Percentiles rank a stretch among this genome's conserved stretches.
These are phyloP conservation scores for Diorhabda sublineata DNA, from an alignment of 1,140 invertebrate species.

Conservation along the genomic window DNA sequence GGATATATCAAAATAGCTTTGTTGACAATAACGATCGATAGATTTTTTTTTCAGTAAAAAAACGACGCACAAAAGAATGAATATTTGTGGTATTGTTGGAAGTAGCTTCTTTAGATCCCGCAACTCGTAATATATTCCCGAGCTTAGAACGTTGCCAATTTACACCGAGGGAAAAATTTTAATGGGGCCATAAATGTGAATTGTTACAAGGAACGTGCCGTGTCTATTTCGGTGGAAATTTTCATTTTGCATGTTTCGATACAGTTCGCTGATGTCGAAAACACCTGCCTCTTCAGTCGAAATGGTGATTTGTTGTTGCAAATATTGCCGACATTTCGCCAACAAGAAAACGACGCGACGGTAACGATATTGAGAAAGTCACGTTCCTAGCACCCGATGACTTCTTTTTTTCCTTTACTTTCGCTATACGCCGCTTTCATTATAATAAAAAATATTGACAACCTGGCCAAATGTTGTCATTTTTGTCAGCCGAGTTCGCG, in stretches of 20 bases:
- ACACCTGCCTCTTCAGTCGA: conserved; percentile 12
- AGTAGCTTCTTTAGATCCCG: not conserved
- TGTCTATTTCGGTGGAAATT: conserved; percentile 14
- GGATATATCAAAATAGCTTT: too few species aligned
- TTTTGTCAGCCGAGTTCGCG: conserved; percentile 1
- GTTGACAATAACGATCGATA: too few species aligned
- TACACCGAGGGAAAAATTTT: conserved; percentile 10
- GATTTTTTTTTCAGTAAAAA: too few species aligned
- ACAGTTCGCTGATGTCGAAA: conserved; percentile 13
- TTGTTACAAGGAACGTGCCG: conserved; percentile 16
- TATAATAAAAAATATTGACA: not conserved
- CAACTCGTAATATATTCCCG: not conserved
- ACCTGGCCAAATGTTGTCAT: not conserved
- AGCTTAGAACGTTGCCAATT: not conserved
- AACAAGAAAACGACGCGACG: conserved; percentile 6
- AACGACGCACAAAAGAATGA: too few species aligned
- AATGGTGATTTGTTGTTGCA: conserved; percentile 20
- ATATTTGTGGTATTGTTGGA: not conserved
- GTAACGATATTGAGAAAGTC: conserved; percentile 2
- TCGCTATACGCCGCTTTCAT: not conserved
- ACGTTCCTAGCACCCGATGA: not conserved
- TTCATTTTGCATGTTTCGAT: conserved; percentile 16
- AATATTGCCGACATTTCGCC: conserved; percentile 19
- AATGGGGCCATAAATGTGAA: conserved; percentile 17
- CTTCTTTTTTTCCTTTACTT: not conserved